A percentile compares a stretch with the other conserved stretches of the same genome.
Evolutionary conservation across 2,797 vertebrate species (phyloP).

Genomic region (Thripadectes ignobilis): DNA sequence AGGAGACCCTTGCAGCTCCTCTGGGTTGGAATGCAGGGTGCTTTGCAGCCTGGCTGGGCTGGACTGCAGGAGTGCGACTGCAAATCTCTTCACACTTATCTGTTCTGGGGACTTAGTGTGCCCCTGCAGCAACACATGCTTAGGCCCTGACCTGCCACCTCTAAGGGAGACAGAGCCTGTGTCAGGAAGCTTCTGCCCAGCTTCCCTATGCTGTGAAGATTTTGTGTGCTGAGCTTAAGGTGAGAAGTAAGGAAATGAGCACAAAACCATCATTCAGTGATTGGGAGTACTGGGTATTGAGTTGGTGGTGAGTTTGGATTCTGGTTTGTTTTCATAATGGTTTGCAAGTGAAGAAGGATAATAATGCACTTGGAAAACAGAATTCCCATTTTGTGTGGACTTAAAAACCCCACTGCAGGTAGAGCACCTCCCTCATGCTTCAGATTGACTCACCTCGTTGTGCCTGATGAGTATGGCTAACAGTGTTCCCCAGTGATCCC

Average conservation of each 20-base stretch:
- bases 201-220: rapidly evolving
- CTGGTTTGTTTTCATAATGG: not conserved
- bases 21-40: not conserved
- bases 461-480: rapidly evolving
- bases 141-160: rapidly evolving
- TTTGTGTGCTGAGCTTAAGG: not conserved
- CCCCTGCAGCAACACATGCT: not conserved
- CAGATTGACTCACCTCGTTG: not conserved
- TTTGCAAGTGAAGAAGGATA: not conserved
- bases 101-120: not conserved
- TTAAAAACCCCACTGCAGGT: not conserved
- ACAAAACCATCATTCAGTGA: not conserved
- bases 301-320: not conserved
- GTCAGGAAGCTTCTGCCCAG: not conserved
- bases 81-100: rapidly evolving
- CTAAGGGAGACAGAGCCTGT: rapidly evolving
- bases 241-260: not conserved
- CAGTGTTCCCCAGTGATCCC: rapidly evolving
- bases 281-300: not conserved
- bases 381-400: not conserved
- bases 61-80: not conserved
- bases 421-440: not conserved
- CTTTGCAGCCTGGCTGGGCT: not conserved
- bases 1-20: not conserved
- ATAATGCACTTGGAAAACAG: not conserved